A percentile compares a stretch with the other conserved stretches of the same genome.
Evolutionary conservation across 2,888 invertebrate genomes (phyloP).

Genomic region (Archaeoteleia sp.): DNA sequence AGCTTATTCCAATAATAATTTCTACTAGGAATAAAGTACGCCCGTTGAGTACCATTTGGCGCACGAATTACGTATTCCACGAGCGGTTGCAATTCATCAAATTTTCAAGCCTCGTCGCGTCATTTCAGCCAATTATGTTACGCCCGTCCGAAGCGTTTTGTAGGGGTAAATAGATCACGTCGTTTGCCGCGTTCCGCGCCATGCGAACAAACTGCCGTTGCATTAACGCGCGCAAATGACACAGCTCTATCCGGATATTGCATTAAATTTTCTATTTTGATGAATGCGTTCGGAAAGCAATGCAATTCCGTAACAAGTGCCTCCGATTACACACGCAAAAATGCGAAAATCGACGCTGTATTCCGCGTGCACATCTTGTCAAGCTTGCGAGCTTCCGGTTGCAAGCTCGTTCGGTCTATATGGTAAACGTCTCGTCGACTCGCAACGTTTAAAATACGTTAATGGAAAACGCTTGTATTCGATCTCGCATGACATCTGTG

Average conservation of each 20-base stretch:
- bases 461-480: constrained; percentile 20
- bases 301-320: background rate
- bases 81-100: constrained; percentile 39
- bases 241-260: background rate
- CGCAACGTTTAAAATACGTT: constrained; percentile 23
- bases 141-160: constrained; percentile 20
- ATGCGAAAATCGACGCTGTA: background rate
- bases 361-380: too few species aligned
- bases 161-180: constrained; percentile 11
- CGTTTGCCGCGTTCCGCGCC: too few species aligned
- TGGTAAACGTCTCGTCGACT: constrained; percentile 29
- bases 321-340: constrained; percentile 1
- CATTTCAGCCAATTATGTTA: constrained; percentile 37
- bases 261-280: background rate
- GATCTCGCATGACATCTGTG: background rate
- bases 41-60: constrained; percentile 18
- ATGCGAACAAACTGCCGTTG: constrained; percentile 4
- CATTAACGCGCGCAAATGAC: constrained; percentile 2
- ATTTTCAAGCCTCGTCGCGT: constrained; percentile 40
- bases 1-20: constrained; percentile 14
- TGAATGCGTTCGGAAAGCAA: background rate
- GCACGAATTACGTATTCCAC: constrained; percentile 29
- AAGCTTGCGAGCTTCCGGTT: constrained; percentile 4
- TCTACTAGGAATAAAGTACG: constrained; percentile 18
- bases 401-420: background rate